Percentiles rank a stretch among this genome's conserved stretches.
Evolutionary conservation across 2,888 invertebrate genomes (phyloP).

Genomic region (Lasius platythorax): DNA sequence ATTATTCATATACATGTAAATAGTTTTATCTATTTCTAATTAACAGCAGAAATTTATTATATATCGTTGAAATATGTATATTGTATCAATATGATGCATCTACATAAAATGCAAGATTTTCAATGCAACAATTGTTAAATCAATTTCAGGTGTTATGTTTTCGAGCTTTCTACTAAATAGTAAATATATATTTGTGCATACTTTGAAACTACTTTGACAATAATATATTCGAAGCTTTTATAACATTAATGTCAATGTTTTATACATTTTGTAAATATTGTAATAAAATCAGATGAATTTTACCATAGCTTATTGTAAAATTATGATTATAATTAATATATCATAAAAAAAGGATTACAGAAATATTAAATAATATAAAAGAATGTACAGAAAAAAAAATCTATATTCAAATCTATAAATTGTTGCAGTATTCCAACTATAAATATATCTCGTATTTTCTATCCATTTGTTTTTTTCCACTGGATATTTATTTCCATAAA

Average conservation of each 20-base stretch:
- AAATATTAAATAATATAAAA: slow-evolving; percentile 20
- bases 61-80: slow-evolving; percentile 29
- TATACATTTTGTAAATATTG: slow-evolving; percentile 35
- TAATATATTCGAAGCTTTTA: slow-evolving; percentile 17
- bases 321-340: slow-evolving; percentile 34
- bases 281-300: slow-evolving; percentile 36
- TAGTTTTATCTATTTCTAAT: slow-evolving; percentile 57
- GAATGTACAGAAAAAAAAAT: background rate
- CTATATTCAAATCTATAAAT: background rate
- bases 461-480: background rate
- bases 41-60: slow-evolving; percentile 63
- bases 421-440: slow-evolving; percentile 35
- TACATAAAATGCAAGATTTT: slow-evolving; percentile 52
- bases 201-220: slow-evolving; percentile 16
- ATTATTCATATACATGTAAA: slow-evolving; percentile 55
- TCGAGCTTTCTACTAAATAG: slow-evolving; percentile 3
- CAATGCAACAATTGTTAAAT: slow-evolving; percentile 31
- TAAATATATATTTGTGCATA: slow-evolving; percentile 1
- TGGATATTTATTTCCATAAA: slow-evolving; percentile 33
- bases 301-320: background rate
- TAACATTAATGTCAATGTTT: slow-evolving; percentile 17
- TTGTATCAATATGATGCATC: slow-evolving; percentile 39
- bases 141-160: slow-evolving; percentile 19
- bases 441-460: slow-evolving; percentile 62
- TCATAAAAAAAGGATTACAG: background rate